Evolutionary conservation across 2,797 vertebrate species (phyloP), one percentile per base, ranked within the genome.

Genomic region (Phoeniculus purpureus): DNA sequence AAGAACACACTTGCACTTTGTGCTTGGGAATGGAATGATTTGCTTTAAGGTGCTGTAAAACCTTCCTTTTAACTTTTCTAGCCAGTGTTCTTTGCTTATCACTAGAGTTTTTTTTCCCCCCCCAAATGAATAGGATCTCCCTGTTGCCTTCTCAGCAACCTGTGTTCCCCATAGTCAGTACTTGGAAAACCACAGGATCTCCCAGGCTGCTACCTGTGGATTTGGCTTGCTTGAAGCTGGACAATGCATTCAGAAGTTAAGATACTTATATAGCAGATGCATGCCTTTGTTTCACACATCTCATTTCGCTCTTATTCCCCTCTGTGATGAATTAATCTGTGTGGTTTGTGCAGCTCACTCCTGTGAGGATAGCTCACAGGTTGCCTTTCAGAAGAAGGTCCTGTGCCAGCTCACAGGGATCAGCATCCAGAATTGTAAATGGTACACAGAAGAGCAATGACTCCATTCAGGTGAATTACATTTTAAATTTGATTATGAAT

Each of bases 401-500:
- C 47, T 0, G 7, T 81, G 77, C 52, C 67, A 40, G 55, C 79
- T 95, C 88, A 64, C 40, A 88, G 54, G 70, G 51, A 86, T 54
- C 66, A 45, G 64, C 89, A n/a, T 64, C 86, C 10, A 0, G 85
- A 50, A 68, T 89, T 87, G 59, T 74, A 94, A 95, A 66, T 81
- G 62, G 62, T 86, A 84, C 92, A 66, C 78, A 82, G 78, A 87
- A 93, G 89, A 96, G 87, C 79, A 88, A 47, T 83, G 83, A 65
- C 65, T 94, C 81, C 77, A 72, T 81, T 94, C 81, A 66, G 72
- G 67, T 95, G 96, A 90, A 94, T 95, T 96, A 93, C 84, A 89
- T 85, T 95, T 96, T 83, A 91, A 90, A 97, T 97, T 93, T 95
- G 92, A 97, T 97, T 97, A 96, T 92, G 93, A 95, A 94, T 85